Evolutionary conservation across 2,797 vertebrate genomes (phyloP), one percentile per base, ranked within the genome.

Genomic region (Lateolabrax maculatus): DNA sequence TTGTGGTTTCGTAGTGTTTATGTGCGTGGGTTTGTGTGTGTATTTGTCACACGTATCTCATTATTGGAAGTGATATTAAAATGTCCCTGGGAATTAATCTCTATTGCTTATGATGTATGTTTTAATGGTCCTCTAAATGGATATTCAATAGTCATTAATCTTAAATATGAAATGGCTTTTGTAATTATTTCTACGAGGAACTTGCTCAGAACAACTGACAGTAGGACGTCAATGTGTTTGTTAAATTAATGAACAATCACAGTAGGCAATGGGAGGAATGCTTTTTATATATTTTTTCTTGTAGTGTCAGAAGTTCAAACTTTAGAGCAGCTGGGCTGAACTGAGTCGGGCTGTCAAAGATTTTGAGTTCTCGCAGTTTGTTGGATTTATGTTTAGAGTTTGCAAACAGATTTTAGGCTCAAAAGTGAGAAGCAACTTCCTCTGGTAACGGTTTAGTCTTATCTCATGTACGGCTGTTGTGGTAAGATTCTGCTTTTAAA

Each of bases 401-500:
- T 81, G 69, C 55, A 70, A 82, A 72, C 65, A 65, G 41, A 81
- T 57, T 67, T 71, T 6, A 11, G 15, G 71, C 51, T 81, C 29
- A 75, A 57, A 41, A 37, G 19, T 72, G 53, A 69, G 43, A 63
- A 19, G 25, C 43, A 76, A 57, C 81, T 64, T 65, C 51, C 57
- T 63, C 53, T 64, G 48, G 34, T 67, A 21, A 81, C 70, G 67
- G 61, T 84, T 86, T 75, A 75, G 61, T 73, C 63, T 77, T 69
- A 81, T 86, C 71, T 87, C 5, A 1, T 43, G 53, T 27, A 18
- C 9, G n/a, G 49, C 64, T n/a, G 60, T 66, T 65, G 71, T 43
- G 76, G 53, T 49, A 49, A 76, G 61, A 69, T 72, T 77, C 63
- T 78, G 85, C 84, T 89, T 90, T 92, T 87, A 82, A 83, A 82